Conservation (phyloP, 2,113 vertebrate species). For the Phainopepla nitens region DNA sequence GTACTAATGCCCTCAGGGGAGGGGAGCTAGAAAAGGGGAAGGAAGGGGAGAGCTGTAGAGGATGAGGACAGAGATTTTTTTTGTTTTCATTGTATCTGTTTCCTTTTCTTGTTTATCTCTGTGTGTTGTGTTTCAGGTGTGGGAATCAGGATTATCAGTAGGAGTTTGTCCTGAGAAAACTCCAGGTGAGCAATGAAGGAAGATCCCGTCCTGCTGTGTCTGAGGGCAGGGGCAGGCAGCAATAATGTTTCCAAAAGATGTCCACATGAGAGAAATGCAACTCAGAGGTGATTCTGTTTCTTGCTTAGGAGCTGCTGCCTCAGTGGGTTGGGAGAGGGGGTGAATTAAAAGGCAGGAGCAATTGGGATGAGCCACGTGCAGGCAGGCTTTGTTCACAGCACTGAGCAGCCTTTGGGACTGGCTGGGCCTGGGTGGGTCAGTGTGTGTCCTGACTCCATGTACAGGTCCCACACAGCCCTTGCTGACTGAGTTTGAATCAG, state of each 20-base stretch:
- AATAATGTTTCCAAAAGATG: background rate
- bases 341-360: background rate
- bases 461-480: background rate
- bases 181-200: background rate
- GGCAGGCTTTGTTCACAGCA: background rate
- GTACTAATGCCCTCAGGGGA: background rate
- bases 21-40: background rate
- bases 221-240: background rate
- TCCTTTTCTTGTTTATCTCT: background rate
- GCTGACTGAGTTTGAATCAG: background rate
- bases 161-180: background rate
- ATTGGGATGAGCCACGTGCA: background rate
- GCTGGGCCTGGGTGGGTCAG: background rate
- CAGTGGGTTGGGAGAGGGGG: background rate
- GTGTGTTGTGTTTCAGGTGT: background rate
- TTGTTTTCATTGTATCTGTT: background rate
- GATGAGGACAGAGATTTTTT: background rate
- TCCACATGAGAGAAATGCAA: background rate
- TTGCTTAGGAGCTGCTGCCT: background rate
- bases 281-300: background rate
- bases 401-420: background rate
- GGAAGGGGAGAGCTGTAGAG: background rate
- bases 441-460: rapidly evolving
- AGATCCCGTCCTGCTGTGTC: background rate
- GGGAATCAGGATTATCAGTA: background rate